Percentiles rank a stretch among this genome's conserved stretches.
These are phyloP conservation scores for Nylanderia fulva DNA, from an alignment of 1,140 invertebrate species.

Conservation along the genomic window DNA sequence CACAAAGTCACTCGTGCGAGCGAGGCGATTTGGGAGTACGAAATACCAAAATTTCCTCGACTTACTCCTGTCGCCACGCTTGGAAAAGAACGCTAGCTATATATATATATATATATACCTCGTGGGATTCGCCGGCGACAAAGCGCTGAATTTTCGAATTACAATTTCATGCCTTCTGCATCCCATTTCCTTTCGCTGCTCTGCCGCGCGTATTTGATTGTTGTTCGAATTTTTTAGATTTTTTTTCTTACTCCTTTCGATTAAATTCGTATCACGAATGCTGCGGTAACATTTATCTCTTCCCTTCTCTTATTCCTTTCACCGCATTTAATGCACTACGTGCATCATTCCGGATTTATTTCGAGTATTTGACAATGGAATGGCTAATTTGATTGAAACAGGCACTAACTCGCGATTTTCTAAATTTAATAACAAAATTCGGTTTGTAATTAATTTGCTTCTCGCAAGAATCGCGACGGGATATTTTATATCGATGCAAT, in stretches of 20 bases:
- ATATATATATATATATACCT: too few species aligned
- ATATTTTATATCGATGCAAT: neutral
- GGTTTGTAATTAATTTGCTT: neutral
- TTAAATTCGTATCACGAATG: neutral
- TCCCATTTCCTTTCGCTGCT: neutral
- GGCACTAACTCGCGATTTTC: neutral
- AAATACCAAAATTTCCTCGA: constrained; percentile 59
- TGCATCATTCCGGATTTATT: constrained; percentile 13
- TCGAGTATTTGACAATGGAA: neutral
- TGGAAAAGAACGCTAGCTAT: constrained; percentile 13
- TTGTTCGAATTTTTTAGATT: constrained; percentile 8
- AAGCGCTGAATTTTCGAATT: constrained; percentile 9
- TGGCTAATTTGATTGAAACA: constrained; percentile 35
- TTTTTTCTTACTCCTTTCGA: neutral
- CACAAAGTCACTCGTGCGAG: constrained; percentile 24
- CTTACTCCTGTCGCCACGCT: neutral
- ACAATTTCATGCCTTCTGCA: neutral
- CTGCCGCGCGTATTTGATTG: neutral
- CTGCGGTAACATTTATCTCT: neutral
- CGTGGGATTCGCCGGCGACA: constrained; percentile 19
- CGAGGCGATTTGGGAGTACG: neutral
- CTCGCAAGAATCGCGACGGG: neutral
- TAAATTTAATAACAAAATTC: neutral
- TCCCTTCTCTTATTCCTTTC: too few species aligned
- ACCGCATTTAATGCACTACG: constrained; percentile 21